These are phyloP conservation scores for Plectropomus leopardus DNA, from an alignment of 2,113 vertebrate genomes.

Conservation along the genomic window DNA sequence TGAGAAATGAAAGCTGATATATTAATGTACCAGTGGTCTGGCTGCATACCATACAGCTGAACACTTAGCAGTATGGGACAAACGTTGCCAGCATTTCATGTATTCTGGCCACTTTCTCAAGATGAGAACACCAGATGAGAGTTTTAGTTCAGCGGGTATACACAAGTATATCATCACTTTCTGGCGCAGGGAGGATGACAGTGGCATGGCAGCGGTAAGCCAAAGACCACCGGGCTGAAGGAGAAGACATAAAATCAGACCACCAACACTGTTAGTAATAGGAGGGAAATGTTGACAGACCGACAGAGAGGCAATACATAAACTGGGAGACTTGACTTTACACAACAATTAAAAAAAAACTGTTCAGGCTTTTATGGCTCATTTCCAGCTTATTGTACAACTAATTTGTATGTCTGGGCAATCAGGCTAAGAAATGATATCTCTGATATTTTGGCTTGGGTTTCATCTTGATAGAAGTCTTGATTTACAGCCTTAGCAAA, in stretches of 20 bases:
- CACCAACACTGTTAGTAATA: slow-evolving; percentile 53
- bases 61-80: slow-evolving; percentile 12
- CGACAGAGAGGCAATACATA: neutral
- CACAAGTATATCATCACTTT: slow-evolving; percentile 28
- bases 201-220: slow-evolving; percentile 32
- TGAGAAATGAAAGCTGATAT: slow-evolving; percentile 32
- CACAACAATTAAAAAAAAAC: neutral
- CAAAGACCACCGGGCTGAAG: slow-evolving; percentile 59
- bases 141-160: neutral
- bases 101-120: neutral
- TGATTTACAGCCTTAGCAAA: neutral
- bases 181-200: slow-evolving; percentile 10
- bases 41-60: slow-evolving; percentile 1
- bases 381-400: neutral
- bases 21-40: slow-evolving; percentile 9
- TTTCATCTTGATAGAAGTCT: neutral
- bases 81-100: neutral
- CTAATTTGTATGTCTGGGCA: neutral
- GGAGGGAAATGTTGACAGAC: slow-evolving; percentile 22
- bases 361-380: neutral
- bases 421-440: neutral
- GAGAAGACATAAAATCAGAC: slow-evolving; percentile 53
- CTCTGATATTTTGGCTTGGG: neutral
- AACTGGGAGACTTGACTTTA: neutral
- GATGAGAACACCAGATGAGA: slow-evolving; percentile 22